These are phyloP conservation scores for Dynastes hyllus DNA, from an alignment of 2,888 invertebrate genomes.

Conservation along the genomic window DNA sequence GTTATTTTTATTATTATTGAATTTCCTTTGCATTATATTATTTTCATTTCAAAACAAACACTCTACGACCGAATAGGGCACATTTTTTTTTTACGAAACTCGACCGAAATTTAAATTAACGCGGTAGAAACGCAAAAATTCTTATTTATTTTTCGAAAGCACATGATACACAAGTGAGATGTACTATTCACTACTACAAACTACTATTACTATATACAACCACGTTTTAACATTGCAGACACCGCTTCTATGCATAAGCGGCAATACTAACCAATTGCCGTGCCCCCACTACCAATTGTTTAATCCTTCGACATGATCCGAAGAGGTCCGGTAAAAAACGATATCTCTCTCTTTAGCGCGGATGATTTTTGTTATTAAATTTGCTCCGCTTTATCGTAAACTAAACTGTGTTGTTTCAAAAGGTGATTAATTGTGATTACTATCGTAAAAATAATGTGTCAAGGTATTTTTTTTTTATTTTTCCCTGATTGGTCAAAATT, in stretches of 20 bases:
- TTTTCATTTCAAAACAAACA: conserved; percentile 6
- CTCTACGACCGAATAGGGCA: not conserved
- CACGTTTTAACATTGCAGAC: conserved; percentile 57
- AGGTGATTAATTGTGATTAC: not conserved
- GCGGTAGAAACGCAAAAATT: conserved; percentile 5
- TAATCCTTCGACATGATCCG: conserved; percentile 63
- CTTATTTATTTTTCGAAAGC: conserved; percentile 28
- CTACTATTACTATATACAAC: conserved; percentile 43
- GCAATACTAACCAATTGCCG: conserved; percentile 65
- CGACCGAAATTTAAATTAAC: not conserved
- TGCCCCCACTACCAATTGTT: conserved; percentile 62
- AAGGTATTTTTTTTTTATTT: not conserved
- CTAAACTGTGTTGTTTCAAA: conserved; percentile 3
- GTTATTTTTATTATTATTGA: not conserved
- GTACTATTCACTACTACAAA: not conserved
- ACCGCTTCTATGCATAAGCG: conserved; percentile 58
- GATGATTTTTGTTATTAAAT: conserved; percentile 57
- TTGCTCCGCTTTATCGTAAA: conserved; percentile 2
- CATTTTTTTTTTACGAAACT: not conserved
- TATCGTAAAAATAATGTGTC: not conserved
- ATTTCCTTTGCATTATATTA: not conserved
- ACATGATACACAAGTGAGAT: conserved; percentile 24
- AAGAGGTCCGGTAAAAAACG: conserved; percentile 66
- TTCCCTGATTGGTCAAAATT: not conserved
- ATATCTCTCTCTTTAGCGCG: conserved; percentile 59